Percentiles rank a stretch among this genome's conserved stretches.
These are phyloP conservation scores for Zophobas atratus DNA, from an alignment of 1,140 invertebrate species.

Conservation along the genomic window DNA sequence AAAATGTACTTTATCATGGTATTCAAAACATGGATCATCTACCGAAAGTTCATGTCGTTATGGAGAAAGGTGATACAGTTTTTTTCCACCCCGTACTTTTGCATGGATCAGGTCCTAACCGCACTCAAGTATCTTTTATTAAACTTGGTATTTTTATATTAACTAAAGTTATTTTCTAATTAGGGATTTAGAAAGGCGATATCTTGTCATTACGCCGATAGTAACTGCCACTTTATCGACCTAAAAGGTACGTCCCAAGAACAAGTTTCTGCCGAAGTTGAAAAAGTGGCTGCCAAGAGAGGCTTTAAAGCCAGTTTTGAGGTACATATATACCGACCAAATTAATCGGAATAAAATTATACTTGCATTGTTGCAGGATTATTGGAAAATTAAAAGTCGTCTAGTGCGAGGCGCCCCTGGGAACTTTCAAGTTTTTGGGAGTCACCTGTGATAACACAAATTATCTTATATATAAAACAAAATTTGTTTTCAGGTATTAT, in stretches of 20 bases:
- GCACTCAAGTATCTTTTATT: constrained; percentile 42
- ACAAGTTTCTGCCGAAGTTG: constrained; percentile 78
- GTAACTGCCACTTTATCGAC: constrained; percentile 83
- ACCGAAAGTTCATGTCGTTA: constrained; percentile 75
- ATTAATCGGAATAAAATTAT: not conserved
- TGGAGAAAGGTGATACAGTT: constrained; percentile 89
- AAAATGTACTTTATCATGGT: too few relatives aligned
- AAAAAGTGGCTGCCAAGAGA: constrained; percentile 55
- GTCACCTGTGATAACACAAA: too few relatives aligned
- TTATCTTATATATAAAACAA: too few relatives aligned
- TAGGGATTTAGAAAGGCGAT: constrained; percentile 83
- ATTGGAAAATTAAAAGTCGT: constrained; percentile 62
- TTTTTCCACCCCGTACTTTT: constrained; percentile 92
- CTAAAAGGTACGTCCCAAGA: constrained; percentile 81
- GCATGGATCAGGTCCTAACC: constrained; percentile 83
- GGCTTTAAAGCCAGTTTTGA: constrained; percentile 11
- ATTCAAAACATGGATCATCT: constrained; percentile 4
- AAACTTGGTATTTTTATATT: not conserved
- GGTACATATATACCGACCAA: not conserved
- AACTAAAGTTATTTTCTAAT: constrained; percentile 48
- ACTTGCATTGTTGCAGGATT: constrained; percentile 51
- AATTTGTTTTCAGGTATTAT: too few relatives aligned
- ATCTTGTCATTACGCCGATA: constrained; percentile 86
- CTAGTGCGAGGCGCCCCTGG: constrained; percentile 59
- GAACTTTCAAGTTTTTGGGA: constrained; percentile 53